phyloP scores from a whole-genome alignment of 1,140 invertebrate genomes.

The Caerostris extrusa region DNA sequence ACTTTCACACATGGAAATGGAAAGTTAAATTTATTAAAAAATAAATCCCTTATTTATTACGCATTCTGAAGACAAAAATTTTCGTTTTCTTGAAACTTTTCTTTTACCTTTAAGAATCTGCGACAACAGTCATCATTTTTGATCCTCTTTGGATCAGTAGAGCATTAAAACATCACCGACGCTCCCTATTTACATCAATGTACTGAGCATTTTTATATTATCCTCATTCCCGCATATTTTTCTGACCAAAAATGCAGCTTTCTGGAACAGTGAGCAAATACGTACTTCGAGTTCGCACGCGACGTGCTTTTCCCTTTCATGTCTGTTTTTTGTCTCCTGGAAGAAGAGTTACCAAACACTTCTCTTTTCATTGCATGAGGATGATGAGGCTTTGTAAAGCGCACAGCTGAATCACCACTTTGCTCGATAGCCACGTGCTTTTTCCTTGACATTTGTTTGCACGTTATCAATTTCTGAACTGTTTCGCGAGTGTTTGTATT shows the following conservation, averaged over 20 bases:
- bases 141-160: background rate
- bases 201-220: background rate
- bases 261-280: background rate
- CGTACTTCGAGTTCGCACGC: background rate
- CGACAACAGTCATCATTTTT: background rate
- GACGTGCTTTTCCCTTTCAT: background rate
- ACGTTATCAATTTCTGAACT: background rate
- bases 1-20: too few species aligned
- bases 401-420: constrained; percentile 15
- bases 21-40: too few species aligned
- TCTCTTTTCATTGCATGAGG: constrained; percentile 1
- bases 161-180: background rate
- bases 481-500: background rate
- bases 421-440: constrained; percentile 12
- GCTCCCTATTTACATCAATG: background rate
- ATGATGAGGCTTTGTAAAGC: background rate
- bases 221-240: constrained; percentile 9
- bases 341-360: constrained; percentile 4
- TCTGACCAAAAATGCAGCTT: background rate
- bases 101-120: too few species aligned
- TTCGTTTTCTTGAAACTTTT: too few species aligned
- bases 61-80: too few species aligned
- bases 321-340: background rate
- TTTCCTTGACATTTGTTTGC: background rate
- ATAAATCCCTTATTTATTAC: too few species aligned